Conservation (phyloP, 2,113 vertebrate genomes). For the Urocolius indicus region DNA sequence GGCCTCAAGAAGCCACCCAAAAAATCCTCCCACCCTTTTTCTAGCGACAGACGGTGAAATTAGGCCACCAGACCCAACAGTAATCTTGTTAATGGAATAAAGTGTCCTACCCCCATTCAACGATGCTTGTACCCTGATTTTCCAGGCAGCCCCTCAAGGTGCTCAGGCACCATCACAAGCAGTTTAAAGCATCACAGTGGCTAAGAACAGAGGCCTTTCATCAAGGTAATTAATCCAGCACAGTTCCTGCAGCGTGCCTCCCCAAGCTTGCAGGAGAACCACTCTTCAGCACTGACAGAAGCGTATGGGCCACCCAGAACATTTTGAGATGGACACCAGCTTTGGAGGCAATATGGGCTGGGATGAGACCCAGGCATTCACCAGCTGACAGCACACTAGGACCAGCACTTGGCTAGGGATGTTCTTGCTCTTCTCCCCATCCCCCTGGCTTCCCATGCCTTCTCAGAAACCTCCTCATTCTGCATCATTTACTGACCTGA, state of each 20-base stretch:
- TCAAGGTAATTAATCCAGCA: background rate
- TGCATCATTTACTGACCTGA: background rate
- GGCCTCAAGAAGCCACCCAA: background rate
- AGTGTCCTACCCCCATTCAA: background rate
- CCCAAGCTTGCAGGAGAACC: fast-evolving
- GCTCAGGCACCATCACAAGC: background rate
- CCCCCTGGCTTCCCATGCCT: background rate
- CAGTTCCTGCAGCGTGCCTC: background rate
- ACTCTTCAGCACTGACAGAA: fast-evolving
- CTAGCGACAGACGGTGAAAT: background rate
- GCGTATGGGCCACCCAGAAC: background rate
- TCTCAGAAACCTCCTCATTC: background rate
- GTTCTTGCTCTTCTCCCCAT: background rate
- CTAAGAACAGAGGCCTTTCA: conserved; percentile 19
- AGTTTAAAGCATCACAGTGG: background rate
- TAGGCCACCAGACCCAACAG: background rate
- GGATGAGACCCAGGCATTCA: background rate
- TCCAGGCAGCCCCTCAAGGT: background rate
- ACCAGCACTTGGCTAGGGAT: background rate
- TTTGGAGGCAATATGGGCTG: background rate
- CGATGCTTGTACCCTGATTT: background rate
- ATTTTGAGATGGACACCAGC: background rate
- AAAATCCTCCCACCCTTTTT: background rate
- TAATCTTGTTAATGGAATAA: background rate
- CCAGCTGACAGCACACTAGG: fast-evolving